Evolutionary conservation across 2,888 invertebrate species (phyloP), one percentile per base, ranked within the genome.

Genomic region (Heteropelma amictum): DNA sequence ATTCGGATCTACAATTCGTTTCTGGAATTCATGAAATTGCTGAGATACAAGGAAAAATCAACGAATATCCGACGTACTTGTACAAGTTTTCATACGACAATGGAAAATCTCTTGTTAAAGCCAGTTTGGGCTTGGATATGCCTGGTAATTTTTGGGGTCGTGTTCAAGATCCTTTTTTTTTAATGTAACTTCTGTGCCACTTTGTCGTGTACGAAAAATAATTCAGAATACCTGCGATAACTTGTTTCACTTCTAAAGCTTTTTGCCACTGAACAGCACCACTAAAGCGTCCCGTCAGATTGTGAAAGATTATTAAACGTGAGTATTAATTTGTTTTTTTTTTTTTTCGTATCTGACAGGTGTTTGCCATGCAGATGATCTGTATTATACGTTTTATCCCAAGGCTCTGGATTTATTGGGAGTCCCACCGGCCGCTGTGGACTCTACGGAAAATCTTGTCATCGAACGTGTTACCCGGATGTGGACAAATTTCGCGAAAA

Each of bases 401-500:
- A 64, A 80, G 6, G 0, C 81, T 4, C 40, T 35, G 12, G 4
- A 78, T 35, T 8, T 6, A 0, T 33, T 83, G 1, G 76, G 73
- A 3, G 2, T 81, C 0, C 54, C 77, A 63, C 51, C 78, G 2
- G 35, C 71, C 0, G 10, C 40, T 4, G 54, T 72, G 8, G 23
- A 47, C 21, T 65, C 78, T 0, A 67, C 58, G 0, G 79, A 78
- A 1, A 76, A 81, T 26, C 77, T 61, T 49, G 26, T 87, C 3
- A 81, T 82, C 61, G 78, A 87, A 51, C 75, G 76, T 14, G 69
- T 88, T 30, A 83, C 83, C 0, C 80, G 85, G 76, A 80, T 88
- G 83, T 88, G 88, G 88, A 87, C 86, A 0, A 78, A 88, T 67
- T 89, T 89, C 42, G 88, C 88, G 0, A 88, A 83, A 76, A 86